Evolutionary conservation across 2,113 vertebrate species (phyloP), one percentile per base, ranked within the genome.

Genomic region (Oryzias melastigma): DNA sequence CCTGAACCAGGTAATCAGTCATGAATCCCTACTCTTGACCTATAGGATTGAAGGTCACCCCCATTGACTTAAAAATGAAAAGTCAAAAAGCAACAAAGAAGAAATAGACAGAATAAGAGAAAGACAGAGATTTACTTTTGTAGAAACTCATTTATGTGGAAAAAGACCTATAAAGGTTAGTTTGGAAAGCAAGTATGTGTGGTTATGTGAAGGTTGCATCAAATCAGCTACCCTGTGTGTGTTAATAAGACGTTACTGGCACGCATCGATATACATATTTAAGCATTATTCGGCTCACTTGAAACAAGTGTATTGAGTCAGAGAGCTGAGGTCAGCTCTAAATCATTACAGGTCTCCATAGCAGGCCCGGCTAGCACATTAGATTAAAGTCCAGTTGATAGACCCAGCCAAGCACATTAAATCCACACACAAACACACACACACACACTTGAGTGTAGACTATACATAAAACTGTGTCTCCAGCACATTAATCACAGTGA

Each of bases 321-420:
- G 82, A 83, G 79, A 75, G 81, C 70, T 72, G 81, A 82, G 88
- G 84, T 88, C 87, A 88, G 78, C 63, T 82, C 56, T 83, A 86
- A 88, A 86, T 90, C 82, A 90, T 85, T 87, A 79, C 69, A 87
- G 84, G 88, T 87, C 88, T 80, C 75, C 49, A 52, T 70, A 77
- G 78, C 73, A 65, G 65, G 77, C 77, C 73, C 75, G 64, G 81
- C 68, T 74, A 85, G 77, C 82, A 83, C 77, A 90, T 90, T 87
- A 84, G 75, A 87, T 88, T 86, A 84, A 80, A 83, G 75, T 78
- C 81, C 56, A 60, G 52, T 70, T 88, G 84, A 88, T 83, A 86
- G 75, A 85, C 67, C 49, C 53, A 71, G 73, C 76, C 69, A 80
- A 80, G 81, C 82, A 83, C 77, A 84, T 81, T 85, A 83, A 75